A percentile compares a stretch with the other conserved stretches of the same genome.
Conservation (phyloP, 2,888 invertebrate genomes). For the Sinopyrophorus schimmeli region DNA sequence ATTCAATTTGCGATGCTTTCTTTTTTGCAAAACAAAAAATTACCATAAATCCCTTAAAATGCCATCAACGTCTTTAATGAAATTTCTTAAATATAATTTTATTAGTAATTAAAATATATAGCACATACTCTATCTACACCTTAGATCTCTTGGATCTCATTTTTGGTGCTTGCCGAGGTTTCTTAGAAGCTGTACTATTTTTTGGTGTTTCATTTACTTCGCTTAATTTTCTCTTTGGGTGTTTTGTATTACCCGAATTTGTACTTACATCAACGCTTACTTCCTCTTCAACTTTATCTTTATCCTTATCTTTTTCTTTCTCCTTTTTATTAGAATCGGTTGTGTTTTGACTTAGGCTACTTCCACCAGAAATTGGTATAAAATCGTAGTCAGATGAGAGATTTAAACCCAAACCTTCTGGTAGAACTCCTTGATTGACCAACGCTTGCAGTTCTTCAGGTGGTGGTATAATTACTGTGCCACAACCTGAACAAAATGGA, state of each 20-base stretch:
- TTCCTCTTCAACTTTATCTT: too few species aligned
- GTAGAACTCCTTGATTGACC: conserved; percentile 63
- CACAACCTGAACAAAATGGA: conserved; percentile 74
- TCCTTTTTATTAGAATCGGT: conserved; percentile 21
- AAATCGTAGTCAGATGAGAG: conserved; percentile 47
- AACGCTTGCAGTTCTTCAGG: conserved; percentile 65
- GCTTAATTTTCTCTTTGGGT: conserved; percentile 46
- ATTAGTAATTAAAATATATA: conserved; percentile 3
- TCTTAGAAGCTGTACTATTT: conserved; percentile 39
- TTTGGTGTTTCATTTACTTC: conserved; percentile 40
- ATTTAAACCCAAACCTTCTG: conserved; percentile 57
- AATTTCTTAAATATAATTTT: background rate
- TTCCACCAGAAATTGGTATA: conserved; percentile 52
- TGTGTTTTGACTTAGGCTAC: conserved; percentile 31
- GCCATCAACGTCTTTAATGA: too few species aligned
- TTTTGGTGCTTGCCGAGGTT: conserved; percentile 45
- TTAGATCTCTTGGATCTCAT: conserved; percentile 47
- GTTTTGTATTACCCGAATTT: conserved; percentile 28
- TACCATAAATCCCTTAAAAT: too few species aligned
- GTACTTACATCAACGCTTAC: conserved; percentile 18
- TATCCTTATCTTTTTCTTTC: too few species aligned
- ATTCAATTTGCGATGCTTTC: too few species aligned
- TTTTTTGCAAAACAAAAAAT: too few species aligned
- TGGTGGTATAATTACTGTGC: conserved; percentile 61
- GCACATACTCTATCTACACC: conserved; percentile 34